Evolutionary conservation across 2,113 vertebrate genomes (phyloP), one percentile per base, ranked within the genome.

Genomic region (Aptenodytes patagonicus): DNA sequence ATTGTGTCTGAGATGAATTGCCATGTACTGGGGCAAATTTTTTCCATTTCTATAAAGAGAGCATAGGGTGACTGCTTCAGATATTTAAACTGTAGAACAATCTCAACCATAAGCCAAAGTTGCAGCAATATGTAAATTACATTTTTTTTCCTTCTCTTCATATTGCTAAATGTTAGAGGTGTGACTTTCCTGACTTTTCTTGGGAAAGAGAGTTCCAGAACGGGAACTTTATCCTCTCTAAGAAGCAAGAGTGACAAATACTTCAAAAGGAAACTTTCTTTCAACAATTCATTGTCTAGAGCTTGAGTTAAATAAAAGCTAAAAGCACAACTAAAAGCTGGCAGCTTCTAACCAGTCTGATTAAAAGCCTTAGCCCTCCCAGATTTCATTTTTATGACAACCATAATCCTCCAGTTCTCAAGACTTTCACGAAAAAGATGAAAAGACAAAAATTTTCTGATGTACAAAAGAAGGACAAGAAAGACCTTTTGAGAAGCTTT

Each of bases 301-400:
- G 62, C 38, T 94, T 60, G 91, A 94, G 71, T 90, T 91, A 96
- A 97, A 95, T 73, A 91, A 91, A 91, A 93, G 84, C 84, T 89
- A 93, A 95, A 94, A 90, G 68, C 76, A 78, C 79, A 87, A 38
- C 75, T 87, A 93, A 96, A 95, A 85, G 54, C 78, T 84, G 86
- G 72, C 81, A 95, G 73, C 29, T 87, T 60, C 81, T 76, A 89
- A 79, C 83, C 44, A 76, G 70, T 17, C 55, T 95, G 91, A 95
- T 94, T 95, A 95, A 93, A 96, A 90, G 25, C 17, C 51, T 73
- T 85, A 77, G 60, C 64, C 83, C 83, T 95, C 81, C 71, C 62
- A 90, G 87, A 80, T 93, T 79, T 94, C 81, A 54, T 94, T 96
- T 97, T 95, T 95, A 73, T 95, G 93, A 95, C 91, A 95, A 77